Conservation (phyloP, 2,888 invertebrate genomes). For the Pycnomerus fuliginosus region DNA sequence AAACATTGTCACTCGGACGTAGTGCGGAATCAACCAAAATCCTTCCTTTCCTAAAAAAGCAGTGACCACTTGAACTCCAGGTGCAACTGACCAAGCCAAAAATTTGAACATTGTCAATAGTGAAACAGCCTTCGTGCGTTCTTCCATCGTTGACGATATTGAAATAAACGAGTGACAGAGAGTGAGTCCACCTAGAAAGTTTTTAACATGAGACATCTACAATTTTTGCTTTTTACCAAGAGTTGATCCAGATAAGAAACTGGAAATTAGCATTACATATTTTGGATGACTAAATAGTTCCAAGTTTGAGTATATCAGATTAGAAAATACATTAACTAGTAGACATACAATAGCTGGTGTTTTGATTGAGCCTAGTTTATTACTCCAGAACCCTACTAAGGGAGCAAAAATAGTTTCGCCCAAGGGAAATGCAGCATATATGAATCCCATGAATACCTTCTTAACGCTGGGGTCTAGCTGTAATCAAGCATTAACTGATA, state of each 20-base stretch:
- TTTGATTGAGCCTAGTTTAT: conserved; percentile 70
- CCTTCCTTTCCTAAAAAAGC: conserved; percentile 75
- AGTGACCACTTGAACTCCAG: conserved; percentile 77
- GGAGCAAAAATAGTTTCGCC: conserved; percentile 87
- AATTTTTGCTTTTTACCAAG: conserved; percentile 60
- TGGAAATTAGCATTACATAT: conserved; percentile 72
- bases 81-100: conserved; percentile 83
- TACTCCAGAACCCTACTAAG: conserved; percentile 81
- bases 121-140: conserved; percentile 81
- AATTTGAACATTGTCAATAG: conserved; percentile 83
- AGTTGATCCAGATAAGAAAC: conserved; percentile 81
- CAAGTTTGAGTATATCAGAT: conserved; percentile 72
- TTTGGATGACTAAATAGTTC: conserved; percentile 67
- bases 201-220: background rate
- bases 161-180: conserved; percentile 83
- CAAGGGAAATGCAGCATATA: conserved; percentile 83
- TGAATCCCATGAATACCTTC: conserved; percentile 80
- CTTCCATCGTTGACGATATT: conserved; percentile 75
- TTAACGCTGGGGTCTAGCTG: conserved; percentile 77
- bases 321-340: conserved; percentile 70
- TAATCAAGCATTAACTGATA: too few species aligned
- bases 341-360: conserved; percentile 71
- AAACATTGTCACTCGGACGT: conserved; percentile 78
- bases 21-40: conserved; percentile 54
- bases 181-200: conserved; percentile 77